A percentile compares a stretch with the other conserved stretches of the same genome.
phyloP scores from a whole-genome alignment of 1,140 invertebrate genomes.

The Agrypnia vestita region DNA sequence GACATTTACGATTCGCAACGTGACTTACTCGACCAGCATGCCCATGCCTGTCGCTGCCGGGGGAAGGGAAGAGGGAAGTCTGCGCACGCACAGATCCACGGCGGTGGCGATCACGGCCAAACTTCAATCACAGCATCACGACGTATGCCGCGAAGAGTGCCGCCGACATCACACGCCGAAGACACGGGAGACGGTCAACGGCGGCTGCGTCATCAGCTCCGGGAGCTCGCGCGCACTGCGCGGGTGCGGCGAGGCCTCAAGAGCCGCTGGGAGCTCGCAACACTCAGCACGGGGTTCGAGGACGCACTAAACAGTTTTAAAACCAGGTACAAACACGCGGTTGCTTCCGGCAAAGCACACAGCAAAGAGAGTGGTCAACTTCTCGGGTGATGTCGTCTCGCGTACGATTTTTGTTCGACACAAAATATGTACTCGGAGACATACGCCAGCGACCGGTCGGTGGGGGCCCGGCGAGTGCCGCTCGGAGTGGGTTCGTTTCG shows the following conservation, averaged over 20 bases:
- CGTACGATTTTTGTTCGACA: neutral
- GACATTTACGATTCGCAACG: too few relatives aligned
- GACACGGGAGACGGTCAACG: neutral
- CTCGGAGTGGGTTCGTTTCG: slow-evolving; percentile 51
- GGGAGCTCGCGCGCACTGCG: slow-evolving; percentile 29
- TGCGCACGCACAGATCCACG: neutral
- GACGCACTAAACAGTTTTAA: neutral
- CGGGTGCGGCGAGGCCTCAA: slow-evolving; percentile 9
- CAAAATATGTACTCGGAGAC: too few relatives aligned
- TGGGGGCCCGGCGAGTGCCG: slow-evolving; percentile 21
- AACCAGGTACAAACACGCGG: neutral
- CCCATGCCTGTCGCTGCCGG: slow-evolving; percentile 47
- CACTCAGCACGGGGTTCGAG: slow-evolving; percentile 22
- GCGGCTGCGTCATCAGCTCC: slow-evolving; percentile 1
- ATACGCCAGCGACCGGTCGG: neutral
- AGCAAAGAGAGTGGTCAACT: neutral
- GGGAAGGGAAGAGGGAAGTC: slow-evolving; percentile 21
- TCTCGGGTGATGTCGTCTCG: neutral
- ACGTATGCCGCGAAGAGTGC: slow-evolving; percentile 24
- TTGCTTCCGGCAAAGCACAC: neutral
- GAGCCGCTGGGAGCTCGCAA: slow-evolving; percentile 15
- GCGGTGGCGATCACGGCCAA: slow-evolving; percentile 1
- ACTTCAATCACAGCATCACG: slow-evolving; percentile 33
- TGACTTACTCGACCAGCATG: slow-evolving; percentile 48
- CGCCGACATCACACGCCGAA: slow-evolving; percentile 8